Evolutionary conservation across 2,797 vertebrate species (phyloP).

Genomic region (Falco novaeseelandiae): DNA sequence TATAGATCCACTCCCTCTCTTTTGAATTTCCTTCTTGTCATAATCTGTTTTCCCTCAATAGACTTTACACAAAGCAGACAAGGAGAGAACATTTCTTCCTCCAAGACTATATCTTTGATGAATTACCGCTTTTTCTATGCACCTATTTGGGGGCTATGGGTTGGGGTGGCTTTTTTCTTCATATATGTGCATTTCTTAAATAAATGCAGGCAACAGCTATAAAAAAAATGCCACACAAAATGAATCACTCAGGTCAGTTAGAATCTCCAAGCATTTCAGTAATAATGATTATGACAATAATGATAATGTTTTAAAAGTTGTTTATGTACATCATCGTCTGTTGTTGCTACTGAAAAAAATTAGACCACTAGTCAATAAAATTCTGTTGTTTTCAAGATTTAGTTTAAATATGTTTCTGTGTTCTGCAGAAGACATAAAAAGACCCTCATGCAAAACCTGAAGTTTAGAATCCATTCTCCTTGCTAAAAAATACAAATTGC

Average conservation of each 20-base stretch:
- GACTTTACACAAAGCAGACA: not conserved
- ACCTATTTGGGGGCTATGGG: accelerated
- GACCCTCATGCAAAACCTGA: not conserved
- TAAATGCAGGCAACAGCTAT: not conserved
- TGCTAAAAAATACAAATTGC: not conserved
- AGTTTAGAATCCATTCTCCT: not conserved
- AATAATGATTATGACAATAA: not conserved
- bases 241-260: not conserved
- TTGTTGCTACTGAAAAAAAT: not conserved
- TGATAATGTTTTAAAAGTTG: not conserved
- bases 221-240: not conserved
- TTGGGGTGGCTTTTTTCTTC: not conserved
- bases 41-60: conserved; percentile 3
- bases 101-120: not conserved
- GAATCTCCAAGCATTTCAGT: not conserved
- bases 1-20: not conserved
- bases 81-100: not conserved
- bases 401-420: not conserved
- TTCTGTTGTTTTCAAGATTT: not conserved
- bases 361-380: not conserved
- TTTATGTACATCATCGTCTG: not conserved
- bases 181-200: not conserved
- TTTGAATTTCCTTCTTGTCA: not conserved
- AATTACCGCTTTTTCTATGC: not conserved
- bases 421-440: not conserved